Conservation (phyloP, 2,888 invertebrate species). For the Tiliacea aurago region DNA sequence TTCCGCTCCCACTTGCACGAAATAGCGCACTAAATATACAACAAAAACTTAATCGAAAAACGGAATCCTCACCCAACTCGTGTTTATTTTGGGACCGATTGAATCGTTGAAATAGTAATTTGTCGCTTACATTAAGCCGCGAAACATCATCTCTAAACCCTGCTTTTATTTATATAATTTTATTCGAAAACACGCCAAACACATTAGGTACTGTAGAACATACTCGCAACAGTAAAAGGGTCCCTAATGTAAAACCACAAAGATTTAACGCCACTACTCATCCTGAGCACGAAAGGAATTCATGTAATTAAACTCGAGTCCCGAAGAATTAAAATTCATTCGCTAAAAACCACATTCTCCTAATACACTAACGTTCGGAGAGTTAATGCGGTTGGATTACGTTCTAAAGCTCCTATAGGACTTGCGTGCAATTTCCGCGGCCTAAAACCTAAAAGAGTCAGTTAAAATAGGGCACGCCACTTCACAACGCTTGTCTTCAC, state of each 20-base stretch:
- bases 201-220: conserved; percentile 34
- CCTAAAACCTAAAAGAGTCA: conserved; percentile 65
- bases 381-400: conserved; percentile 14
- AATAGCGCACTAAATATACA: conserved; percentile 28
- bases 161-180: conserved; percentile 39
- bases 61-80: conserved; percentile 23
- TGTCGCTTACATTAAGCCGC: conserved; percentile 26
- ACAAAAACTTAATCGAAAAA: conserved; percentile 46
- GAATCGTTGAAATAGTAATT: conserved; percentile 45
- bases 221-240: conserved; percentile 52
- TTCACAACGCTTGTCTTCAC: conserved; percentile 81
- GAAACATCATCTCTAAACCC: conserved; percentile 21
- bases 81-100: conserved; percentile 46
- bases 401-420: conserved; percentile 31
- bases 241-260: conserved; percentile 59
- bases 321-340: conserved; percentile 60
- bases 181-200: conserved; percentile 42
- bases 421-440: conserved; percentile 56
- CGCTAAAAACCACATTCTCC: conserved; percentile 52
- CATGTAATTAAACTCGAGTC: conserved; percentile 63
- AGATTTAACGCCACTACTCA: conserved; percentile 64
- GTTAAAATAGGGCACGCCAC: conserved; percentile 82
- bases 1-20: conserved; percentile 14
- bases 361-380: conserved; percentile 51
- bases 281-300: conserved; percentile 60